phyloP scores from a whole-genome alignment of 1,140 invertebrate species.

The Cephus cinctus region DNA sequence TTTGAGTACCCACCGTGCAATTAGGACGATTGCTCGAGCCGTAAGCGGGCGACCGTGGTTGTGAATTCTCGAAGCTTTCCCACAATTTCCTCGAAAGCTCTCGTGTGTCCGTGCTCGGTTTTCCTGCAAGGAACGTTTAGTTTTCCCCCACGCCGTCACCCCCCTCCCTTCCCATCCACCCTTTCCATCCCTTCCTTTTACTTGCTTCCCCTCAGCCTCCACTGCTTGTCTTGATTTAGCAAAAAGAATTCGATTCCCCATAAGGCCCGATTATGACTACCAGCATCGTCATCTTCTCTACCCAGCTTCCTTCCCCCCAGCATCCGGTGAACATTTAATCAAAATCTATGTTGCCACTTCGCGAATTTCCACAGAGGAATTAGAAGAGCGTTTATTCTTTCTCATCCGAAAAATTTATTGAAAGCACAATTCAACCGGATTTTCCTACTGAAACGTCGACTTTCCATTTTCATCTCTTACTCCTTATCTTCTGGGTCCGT shows the following conservation, averaged over 20 bases:
- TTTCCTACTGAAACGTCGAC: background rate
- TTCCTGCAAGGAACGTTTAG: no score
- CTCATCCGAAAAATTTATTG: slow-evolving; percentile 4
- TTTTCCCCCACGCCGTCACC: no score
- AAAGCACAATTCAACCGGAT: slow-evolving; percentile 1
- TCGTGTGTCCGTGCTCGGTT: slow-evolving; percentile 16
- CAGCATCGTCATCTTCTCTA: background rate
- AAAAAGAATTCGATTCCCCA: background rate
- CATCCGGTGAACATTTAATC: no score
- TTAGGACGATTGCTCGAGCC: slow-evolving; percentile 36
- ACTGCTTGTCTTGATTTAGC: no score
- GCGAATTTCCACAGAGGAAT: no score
- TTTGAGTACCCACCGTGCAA: slow-evolving; percentile 28
- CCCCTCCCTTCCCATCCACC: no score
- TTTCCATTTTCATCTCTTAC: background rate
- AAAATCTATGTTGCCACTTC: no score
- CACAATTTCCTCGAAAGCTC: slow-evolving; percentile 29
- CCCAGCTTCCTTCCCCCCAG: background rate
- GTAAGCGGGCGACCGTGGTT: slow-evolving; percentile 9
- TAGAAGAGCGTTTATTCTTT: no score
- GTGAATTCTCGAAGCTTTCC: no score
- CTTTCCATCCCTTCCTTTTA: no score
- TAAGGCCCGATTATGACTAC: background rate
- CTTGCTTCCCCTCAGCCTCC: no score
- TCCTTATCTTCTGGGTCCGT: background rate